Evolutionary conservation across 2,113 vertebrate genomes (phyloP).

Genomic region (Polypterus senegalus): DNA sequence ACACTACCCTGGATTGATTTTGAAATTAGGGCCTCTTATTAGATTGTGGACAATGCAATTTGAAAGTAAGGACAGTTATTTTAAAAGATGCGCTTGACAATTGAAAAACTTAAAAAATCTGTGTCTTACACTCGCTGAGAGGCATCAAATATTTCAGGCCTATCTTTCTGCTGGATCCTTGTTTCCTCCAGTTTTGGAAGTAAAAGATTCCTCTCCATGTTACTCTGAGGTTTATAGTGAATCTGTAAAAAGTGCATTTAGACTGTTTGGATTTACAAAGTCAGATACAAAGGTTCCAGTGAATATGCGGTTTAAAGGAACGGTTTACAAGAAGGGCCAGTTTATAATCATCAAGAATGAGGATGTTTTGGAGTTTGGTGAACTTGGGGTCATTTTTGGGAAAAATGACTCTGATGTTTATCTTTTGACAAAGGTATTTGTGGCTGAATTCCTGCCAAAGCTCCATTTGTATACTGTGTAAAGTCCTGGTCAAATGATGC

Average conservation of each 20-base stretch:
- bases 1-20: constrained; percentile 19
- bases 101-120: constrained; percentile 20
- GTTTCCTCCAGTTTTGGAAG: constrained; percentile 9
- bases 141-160: constrained; percentile 17
- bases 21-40: constrained; percentile 24
- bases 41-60: constrained; percentile 19
- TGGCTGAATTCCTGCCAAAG: too few relatives aligned
- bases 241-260: constrained; percentile 14
- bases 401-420: constrained; percentile 10
- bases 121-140: constrained; percentile 17
- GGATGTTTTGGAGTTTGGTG: constrained; percentile 11
- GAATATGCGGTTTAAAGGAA: constrained; percentile 13
- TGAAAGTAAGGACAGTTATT: constrained; percentile 21
- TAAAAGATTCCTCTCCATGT: constrained; percentile 14
- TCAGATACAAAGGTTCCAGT: constrained; percentile 4
- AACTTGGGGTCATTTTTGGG: constrained; percentile 13
- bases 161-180: constrained; percentile 10
- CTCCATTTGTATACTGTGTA: too few relatives aligned
- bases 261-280: not conserved
- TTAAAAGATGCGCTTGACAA: constrained; percentile 19
- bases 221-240: constrained; percentile 15
- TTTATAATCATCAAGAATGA: constrained; percentile 12
- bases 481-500: too few relatives aligned
- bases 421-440: not conserved
- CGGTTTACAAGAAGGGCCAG: constrained; percentile 13